Conservation (phyloP, 2,797 vertebrate genomes). For the Labroides dimidiatus region DNA sequence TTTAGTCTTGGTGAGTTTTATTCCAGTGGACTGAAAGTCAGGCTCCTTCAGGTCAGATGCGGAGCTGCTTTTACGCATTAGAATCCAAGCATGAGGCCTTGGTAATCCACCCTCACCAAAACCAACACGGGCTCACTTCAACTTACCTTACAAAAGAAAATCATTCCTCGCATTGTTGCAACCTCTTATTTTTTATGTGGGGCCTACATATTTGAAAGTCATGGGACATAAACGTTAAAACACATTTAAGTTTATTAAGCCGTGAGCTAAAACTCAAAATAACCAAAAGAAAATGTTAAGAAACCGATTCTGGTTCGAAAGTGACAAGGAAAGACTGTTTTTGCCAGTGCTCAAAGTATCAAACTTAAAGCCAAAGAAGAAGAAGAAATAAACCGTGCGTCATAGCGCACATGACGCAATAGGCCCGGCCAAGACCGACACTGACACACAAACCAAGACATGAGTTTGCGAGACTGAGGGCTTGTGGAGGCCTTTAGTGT, state of each 20-base stretch:
- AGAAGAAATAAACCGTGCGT: constrained; percentile 18
- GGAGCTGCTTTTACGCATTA: constrained; percentile 27
- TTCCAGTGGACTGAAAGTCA: constrained; percentile 1
- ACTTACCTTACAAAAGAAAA: constrained; percentile 3
- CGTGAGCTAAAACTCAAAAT: neutral
- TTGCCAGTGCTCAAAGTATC: neutral
- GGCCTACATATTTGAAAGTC: neutral
- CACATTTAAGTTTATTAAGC: neutral
- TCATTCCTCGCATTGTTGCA: constrained; percentile 14
- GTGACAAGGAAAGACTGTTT: neutral
- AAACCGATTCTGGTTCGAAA: neutral
- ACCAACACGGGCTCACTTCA: neutral
- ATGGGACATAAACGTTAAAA: neutral
- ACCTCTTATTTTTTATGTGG: neutral
- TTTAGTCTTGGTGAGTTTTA: constrained; percentile 49
- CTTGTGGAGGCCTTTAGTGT: neutral
- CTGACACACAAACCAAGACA: neutral
- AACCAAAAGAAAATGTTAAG: neutral
- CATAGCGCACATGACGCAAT: constrained; percentile 20
- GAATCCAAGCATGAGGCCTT: neutral
- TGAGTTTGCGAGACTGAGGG: neutral
- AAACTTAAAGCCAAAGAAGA: neutral
- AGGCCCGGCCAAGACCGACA: neutral
- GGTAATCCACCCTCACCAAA: neutral
- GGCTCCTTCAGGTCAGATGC: neutral